Conservation (phyloP, 2,888 invertebrate genomes). For the Hirtodrosophila duncani region DNA sequence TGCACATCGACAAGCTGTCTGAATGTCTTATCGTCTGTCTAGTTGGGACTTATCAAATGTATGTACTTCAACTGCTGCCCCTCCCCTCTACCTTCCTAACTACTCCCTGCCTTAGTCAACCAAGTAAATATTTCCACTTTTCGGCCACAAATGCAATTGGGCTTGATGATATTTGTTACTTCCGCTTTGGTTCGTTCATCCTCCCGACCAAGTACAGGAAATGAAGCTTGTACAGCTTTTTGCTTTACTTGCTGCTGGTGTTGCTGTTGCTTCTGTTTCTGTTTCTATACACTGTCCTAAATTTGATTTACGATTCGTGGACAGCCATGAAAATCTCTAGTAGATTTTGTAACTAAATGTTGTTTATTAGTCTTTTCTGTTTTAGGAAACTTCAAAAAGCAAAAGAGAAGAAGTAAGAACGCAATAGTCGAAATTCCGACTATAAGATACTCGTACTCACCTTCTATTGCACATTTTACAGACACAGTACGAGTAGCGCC, state of each 20-base stretch:
- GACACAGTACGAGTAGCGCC: too few species aligned
- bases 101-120: too few species aligned
- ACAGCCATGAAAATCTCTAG: too few species aligned
- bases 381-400: too few species aligned
- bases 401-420: too few species aligned
- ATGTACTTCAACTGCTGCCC: slow-evolving; percentile 25
- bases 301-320: neutral
- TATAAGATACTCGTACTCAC: too few species aligned
- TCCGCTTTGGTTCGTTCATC: slow-evolving; percentile 64
- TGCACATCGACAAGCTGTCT: slow-evolving; percentile 12
- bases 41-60: neutral
- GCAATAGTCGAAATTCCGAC: too few species aligned
- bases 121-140: slow-evolving; percentile 72
- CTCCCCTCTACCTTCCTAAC: slow-evolving; percentile 8
- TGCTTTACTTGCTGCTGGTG: neutral
- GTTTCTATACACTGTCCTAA: slow-evolving; percentile 2
- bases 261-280: slow-evolving; percentile 6
- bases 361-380: too few species aligned
- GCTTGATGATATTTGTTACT: slow-evolving; percentile 73
- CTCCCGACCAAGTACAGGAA: slow-evolving; percentile 56
- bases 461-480: too few species aligned
- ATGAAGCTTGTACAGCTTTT: slow-evolving; percentile 49
- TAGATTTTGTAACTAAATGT: too few species aligned
- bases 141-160: slow-evolving; percentile 74
- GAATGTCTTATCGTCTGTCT: too few species aligned